Evolutionary conservation across 2,113 vertebrate genomes (phyloP), one percentile per base, ranked within the genome.

Genomic region (Brachirus orientalis): DNA sequence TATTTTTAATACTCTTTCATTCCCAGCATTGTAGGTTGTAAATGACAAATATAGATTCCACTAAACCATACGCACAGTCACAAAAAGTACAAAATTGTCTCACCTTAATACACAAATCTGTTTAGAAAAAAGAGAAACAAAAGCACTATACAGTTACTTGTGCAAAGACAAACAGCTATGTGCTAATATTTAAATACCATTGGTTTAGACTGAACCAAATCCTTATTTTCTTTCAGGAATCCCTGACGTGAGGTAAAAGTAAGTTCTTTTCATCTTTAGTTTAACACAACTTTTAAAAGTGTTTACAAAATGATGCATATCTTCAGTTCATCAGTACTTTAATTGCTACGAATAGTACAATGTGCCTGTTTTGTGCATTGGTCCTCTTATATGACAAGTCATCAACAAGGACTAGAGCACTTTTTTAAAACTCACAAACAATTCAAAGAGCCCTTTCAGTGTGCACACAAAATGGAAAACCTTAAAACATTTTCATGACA

Each of bases 181-280:
- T 93, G 92, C 93, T 93, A 93, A 94, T 92, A 93, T 91, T 91
- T 79, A 91, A 92, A 93, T 92, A 86, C 84, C 90, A 91, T 92
- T 92, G 92, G 92, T 92, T 89, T 76, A 90, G 80, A 90, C 84
- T 75, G 54, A 94, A 92, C 84, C 90, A 90, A 86, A 89, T 92
- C 67, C 17, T 80, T 74, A 79, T 88, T 85, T 43, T 43, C 10
- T 10, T 2, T 91, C 91, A 94, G 92, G 90, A 92, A 90, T 93
- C 89, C 92, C 93, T 94, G 93, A 93, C 89, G 81, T 93, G 93
- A 94, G 93, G 94, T 94, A 94, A 94, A 93, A 92, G 90, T 90
- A 92, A 91, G 88, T 92, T 87, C 37, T 88, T 91, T 91, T 91
- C 63, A 88, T 92, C 89, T 92, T 92, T 90, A 91, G 91, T 90